Conservation (phyloP, 2,797 vertebrate genomes). For the Gymnoscopelus braueri region DNA sequence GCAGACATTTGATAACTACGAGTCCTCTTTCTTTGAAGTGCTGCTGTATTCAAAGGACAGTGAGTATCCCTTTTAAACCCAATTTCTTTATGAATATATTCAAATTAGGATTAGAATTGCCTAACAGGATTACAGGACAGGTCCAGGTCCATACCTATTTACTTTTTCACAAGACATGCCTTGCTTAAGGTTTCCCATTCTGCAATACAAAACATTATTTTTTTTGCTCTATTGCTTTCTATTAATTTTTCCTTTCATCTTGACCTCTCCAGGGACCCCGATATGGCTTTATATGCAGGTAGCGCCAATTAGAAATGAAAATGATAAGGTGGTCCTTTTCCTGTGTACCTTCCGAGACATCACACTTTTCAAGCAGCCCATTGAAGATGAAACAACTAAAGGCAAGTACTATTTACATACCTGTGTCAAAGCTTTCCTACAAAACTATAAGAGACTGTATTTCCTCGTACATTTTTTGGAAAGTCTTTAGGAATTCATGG, state of each 20-base stretch:
- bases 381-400: conserved; percentile 94
- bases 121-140: not conserved
- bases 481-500: too few species aligned
- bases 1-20: conserved; percentile 94
- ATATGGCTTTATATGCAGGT: conserved; percentile 99
- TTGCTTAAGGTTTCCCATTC: not conserved
- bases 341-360: conserved; percentile 99
- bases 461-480: not conserved
- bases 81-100: not conserved
- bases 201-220: not conserved
- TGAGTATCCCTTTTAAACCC: conserved; percentile 73
- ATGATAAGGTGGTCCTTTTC: conserved; percentile 98
- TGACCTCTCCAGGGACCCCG: conserved; percentile 85
- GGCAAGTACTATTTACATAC: conserved; percentile 77
- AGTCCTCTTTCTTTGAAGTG: conserved; percentile 96
- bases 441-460: not conserved
- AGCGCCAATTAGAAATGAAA: conserved; percentile 97
- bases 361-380: conserved; percentile 97
- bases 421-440: not conserved
- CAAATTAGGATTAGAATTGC: not conserved
- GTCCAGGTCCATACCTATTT: not conserved
- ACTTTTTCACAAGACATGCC: not conserved
- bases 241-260: not conserved
- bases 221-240: not conserved
- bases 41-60: conserved; percentile 97